Evolutionary conservation across 2,888 invertebrate species (phyloP).

Genomic region (Drosophila histrio): DNA sequence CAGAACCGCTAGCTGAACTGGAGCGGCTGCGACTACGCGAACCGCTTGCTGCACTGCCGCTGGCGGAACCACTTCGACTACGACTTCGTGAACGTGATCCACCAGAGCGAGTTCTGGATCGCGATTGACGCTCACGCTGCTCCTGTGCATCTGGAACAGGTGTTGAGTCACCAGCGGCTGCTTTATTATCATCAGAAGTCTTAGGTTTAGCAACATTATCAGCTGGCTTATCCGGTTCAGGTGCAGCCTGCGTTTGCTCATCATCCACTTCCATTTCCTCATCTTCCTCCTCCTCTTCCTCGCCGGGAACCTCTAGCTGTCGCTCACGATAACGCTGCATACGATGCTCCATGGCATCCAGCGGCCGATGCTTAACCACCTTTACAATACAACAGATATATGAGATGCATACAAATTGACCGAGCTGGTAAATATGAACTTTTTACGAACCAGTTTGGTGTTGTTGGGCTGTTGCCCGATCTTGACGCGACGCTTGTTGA

Average conservation of each 20-base stretch:
- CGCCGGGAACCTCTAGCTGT: constrained; percentile 93
- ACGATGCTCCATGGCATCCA: constrained; percentile 93
- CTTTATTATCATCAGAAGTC: background rate
- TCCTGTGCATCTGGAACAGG: constrained; percentile 61
- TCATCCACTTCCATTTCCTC: constrained; percentile 85
- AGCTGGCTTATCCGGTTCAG: constrained; percentile 46
- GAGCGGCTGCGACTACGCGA: constrained; percentile 72
- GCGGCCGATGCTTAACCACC: constrained; percentile 92
- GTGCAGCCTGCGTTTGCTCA: constrained; percentile 10
- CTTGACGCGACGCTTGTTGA: constrained; percentile 95
- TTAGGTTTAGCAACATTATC: constrained; percentile 14
- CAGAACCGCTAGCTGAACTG: constrained; percentile 73
- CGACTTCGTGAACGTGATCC: constrained; percentile 58
- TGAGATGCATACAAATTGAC: background rate
- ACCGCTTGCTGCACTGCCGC: constrained; percentile 52
- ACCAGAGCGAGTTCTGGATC: constrained; percentile 69
- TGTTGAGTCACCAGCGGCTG: constrained; percentile 23
- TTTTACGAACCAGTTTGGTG: constrained; percentile 86
- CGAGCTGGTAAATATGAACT: background rate
- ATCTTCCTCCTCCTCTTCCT: constrained; percentile 89
- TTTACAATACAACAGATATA: constrained; percentile 8
- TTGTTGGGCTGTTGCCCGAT: constrained; percentile 86
- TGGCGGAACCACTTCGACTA: constrained; percentile 53
- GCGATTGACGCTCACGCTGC: constrained; percentile 77
- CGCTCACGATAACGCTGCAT: constrained; percentile 94